Percentiles rank a stretch among this genome's conserved stretches.
phyloP scores from a whole-genome alignment of 2,797 vertebrate genomes.

The Chaetophractus vellerosus region DNA sequence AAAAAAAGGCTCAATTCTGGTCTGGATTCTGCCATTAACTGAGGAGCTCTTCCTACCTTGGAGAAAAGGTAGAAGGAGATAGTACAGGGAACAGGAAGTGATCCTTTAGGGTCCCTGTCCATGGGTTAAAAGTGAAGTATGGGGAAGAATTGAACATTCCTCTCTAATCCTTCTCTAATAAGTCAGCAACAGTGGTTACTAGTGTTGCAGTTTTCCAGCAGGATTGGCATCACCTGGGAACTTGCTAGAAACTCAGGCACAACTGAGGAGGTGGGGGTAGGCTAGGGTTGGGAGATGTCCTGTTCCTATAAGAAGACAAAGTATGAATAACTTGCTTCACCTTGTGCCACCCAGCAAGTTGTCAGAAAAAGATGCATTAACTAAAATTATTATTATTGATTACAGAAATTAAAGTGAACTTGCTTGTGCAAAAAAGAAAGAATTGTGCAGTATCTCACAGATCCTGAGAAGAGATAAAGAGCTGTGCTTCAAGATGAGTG shows the following conservation, averaged over 20 bases:
- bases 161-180: background rate
- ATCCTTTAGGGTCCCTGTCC: background rate
- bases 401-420: background rate
- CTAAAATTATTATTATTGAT: background rate
- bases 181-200: background rate
- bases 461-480: background rate
- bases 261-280: too few species aligned
- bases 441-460: background rate
- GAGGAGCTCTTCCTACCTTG: background rate
- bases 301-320: background rate
- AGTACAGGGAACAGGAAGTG: background rate
- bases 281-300: too few species aligned
- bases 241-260: too few species aligned
- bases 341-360: background rate
- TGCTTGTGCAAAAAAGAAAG: background rate
- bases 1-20: background rate
- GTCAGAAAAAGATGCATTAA: background rate
- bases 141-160: background rate
- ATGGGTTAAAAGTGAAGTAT: background rate
- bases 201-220: background rate
- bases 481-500: background rate
- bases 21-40: background rate
- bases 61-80: background rate
- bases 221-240: too few species aligned
- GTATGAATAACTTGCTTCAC: background rate